A percentile compares a stretch with the other conserved stretches of the same genome.
These are phyloP conservation scores for Parnassius mnemosyne DNA, from an alignment of 2,888 invertebrate genomes.

Conservation along the genomic window DNA sequence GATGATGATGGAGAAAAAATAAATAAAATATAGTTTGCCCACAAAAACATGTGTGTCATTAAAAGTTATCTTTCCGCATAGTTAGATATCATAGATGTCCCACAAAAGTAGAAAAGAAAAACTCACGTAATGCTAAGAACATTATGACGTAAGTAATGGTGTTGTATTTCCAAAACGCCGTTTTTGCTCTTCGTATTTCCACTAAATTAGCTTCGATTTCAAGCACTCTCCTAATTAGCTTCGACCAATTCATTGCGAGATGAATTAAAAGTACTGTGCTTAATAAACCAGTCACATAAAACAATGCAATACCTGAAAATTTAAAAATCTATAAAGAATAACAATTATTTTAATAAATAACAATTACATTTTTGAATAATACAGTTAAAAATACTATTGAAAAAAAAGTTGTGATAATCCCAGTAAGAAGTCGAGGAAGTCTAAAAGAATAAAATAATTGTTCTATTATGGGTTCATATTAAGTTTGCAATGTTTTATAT, in stretches of 20 bases:
- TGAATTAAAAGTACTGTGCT: conserved; percentile 35
- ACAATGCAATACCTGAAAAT: conserved; percentile 38
- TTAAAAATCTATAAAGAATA: neutral
- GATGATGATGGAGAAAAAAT: no score
- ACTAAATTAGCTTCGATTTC: conserved; percentile 40
- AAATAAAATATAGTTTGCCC: no score
- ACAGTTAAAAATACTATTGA: neutral
- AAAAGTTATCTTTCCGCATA: no score
- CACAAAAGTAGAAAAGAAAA: no score
- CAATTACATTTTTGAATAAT: neutral
- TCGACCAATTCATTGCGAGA: conserved; percentile 45
- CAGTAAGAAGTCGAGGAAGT: no score
- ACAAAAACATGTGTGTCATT: no score
- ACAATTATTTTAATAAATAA: neutral
- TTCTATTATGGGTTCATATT: neutral
- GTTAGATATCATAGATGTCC: no score
- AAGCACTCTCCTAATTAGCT: conserved; percentile 36
- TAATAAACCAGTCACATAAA: conserved; percentile 34
- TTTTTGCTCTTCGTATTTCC: conserved; percentile 33
- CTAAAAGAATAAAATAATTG: neutral
- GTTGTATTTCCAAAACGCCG: conserved; percentile 31
- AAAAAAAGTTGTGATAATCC: no score
- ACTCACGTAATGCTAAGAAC: conserved; percentile 20
- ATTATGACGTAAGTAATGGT: conserved; percentile 35
- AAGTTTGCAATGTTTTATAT: neutral